A percentile compares a stretch with the other conserved stretches of the same genome.
Evolutionary conservation across 1,140 invertebrate genomes (phyloP).

Genomic region (Monochamus saltuarius): DNA sequence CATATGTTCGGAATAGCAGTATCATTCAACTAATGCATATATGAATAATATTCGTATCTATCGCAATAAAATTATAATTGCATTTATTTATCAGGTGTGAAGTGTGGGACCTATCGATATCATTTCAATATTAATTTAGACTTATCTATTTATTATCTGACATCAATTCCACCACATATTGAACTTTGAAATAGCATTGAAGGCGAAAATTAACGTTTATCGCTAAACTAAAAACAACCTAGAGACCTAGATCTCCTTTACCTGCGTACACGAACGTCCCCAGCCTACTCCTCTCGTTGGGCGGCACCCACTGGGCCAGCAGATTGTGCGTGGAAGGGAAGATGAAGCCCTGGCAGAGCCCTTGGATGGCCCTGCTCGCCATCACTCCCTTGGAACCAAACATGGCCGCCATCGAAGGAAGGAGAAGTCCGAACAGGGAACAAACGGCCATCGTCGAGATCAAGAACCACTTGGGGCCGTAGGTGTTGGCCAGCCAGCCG

Average conservation of each 20-base stretch:
- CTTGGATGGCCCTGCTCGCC: conserved; percentile 69
- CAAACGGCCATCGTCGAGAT: conserved; percentile 57
- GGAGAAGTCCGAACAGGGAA: conserved; percentile 56
- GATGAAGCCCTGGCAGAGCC: conserved; percentile 76
- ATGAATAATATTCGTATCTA: neutral
- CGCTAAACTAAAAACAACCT: no score
- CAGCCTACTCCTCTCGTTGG: conserved; percentile 59
- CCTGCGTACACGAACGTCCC: conserved; percentile 63
- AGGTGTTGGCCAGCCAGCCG: conserved; percentile 65
- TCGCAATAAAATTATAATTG: no score
- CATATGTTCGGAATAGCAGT: neutral
- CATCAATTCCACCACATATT: no score
- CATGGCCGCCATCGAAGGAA: conserved; percentile 51
- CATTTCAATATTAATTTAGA: no score
- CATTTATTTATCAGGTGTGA: no score
- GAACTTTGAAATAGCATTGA: no score
- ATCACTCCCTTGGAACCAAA: conserved; percentile 63
- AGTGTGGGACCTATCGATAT: no score
- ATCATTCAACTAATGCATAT: neutral
- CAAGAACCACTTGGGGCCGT: conserved; percentile 63
- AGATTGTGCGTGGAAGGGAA: conserved; percentile 79
- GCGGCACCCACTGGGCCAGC: conserved; percentile 75
- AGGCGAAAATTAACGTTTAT: no score
- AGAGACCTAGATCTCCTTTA: conserved; percentile 37
- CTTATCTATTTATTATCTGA: no score